Evolutionary conservation across 2,113 vertebrate genomes (phyloP), one percentile per base, ranked within the genome.

Genomic region (Oreochromis aureus): DNA sequence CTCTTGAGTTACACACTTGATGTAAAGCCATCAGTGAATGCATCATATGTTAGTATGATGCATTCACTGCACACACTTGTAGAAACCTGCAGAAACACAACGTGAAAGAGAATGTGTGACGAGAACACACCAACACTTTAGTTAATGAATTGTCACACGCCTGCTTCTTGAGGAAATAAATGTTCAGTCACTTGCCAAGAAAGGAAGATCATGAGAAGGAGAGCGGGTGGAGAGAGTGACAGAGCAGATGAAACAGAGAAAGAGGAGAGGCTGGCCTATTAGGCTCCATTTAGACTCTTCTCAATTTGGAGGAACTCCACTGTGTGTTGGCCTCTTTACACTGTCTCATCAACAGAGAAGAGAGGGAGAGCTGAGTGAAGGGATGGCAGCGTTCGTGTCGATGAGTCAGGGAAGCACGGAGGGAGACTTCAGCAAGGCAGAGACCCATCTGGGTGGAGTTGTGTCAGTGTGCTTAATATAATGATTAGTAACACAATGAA

Each of bases 301-400:
- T 93, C 88, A 91, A 91, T 95, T 92, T 94, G 90, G 92, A 93
- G 89, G 86, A 90, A 79, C 48, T 95, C 91, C 88, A 8, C 90
- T 90, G 94, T 92, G 95, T 92, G 86, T 89, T 95, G 95, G 91
- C 94, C 95, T 94, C 91, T 85, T 95, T 95, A 89, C 89, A 6
- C 55, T 22, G 55, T 46, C 85, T 89, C 82, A 80, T 89, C 91
- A 44, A 41, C 84, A 88, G 86, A 89, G 76, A 54, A 39, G 55
- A 80, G 39, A 46, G 22, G 22, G 39, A 48, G 80, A 44, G 69
- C 5, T 1, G 85, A 32, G 58, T 2, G 32, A 56, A 18, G 59
- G 48, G 22, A 24, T 51, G 86, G 55, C 15, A 34, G 13, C 6
- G 41, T 27, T 81, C 15, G 12, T 81, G 34, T 5, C 78, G 58